Evolutionary conservation across 2,113 vertebrate genomes (phyloP), one percentile per base, ranked within the genome.

Genomic region (Odobenus rosmarus): DNA sequence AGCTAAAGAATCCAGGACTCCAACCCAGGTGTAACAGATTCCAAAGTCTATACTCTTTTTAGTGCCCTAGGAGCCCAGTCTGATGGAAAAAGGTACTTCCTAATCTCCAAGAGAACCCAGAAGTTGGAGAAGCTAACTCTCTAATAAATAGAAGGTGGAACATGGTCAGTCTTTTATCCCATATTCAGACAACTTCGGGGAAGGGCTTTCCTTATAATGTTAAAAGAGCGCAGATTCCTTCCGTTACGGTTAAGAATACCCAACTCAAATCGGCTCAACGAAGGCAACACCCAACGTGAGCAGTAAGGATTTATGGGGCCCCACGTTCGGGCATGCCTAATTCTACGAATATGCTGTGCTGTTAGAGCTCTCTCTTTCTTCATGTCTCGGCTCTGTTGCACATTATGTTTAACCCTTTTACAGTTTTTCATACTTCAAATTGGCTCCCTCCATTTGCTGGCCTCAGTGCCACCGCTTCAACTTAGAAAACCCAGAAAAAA

Each of bases 271-370:
- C 2, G 13, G 9, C n/a, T 55, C 51, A 28, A 1, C 15, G 23
- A n/a, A 6, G 67, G 39, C 26, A 53, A 14, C 7, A 46, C 16
- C 12, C 42, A 49, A 81, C 2, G 28, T 15, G 39, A 31, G 42
- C 5, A 18, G 7, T 4, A 67, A 7, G 13, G 14, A 42, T 13
- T 49, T 33, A 7, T 0, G 4, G 14, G 16, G 18, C 31, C 42
- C 13, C 18, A 1, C 1, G 2, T 18, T 85, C 53, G 36, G n/a
- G 49, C 18, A 5, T 23, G 7, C 28, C 55, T 61, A 12, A 55
- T 61, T 76, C 62, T 33, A 88, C 5, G 15, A 82, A 4, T 5
- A 12, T 2, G 0, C 4, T 1, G 1, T 7, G 0, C 18, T 23
- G 0, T 31, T 85, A 61, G 55, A 53, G 18, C 26, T 55, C 49